phyloP scores from a whole-genome alignment of 2,113 vertebrate genomes.

The Dissostichus mawsoni region DNA sequence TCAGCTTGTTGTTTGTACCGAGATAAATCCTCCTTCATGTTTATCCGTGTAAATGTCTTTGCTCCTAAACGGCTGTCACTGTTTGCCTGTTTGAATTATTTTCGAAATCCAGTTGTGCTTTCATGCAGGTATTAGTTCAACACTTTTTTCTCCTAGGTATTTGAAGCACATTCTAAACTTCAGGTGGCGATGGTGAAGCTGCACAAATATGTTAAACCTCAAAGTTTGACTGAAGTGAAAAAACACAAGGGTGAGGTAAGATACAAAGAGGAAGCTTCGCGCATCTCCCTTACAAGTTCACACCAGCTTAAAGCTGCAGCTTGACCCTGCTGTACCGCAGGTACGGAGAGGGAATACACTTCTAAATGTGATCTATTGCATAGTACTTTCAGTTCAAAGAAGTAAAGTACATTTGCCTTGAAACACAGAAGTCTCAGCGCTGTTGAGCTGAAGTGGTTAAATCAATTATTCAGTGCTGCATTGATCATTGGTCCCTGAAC shows the following conservation, averaged over 20 bases:
- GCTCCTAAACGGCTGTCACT: background rate
- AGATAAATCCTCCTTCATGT: constrained; percentile 9
- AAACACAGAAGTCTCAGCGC: background rate
- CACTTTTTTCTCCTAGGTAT: background rate
- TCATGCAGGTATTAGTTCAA: background rate
- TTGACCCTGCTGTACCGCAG: constrained; percentile 2
- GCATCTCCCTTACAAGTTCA: background rate
- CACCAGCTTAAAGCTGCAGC: background rate
- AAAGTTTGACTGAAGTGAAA: constrained; percentile 1
- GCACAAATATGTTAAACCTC: constrained; percentile 20
- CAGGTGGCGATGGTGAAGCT: background rate
- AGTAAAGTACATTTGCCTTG: background rate
- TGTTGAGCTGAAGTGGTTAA: background rate
- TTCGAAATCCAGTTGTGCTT: background rate
- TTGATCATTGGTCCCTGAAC: background rate
- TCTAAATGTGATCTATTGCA: background rate
- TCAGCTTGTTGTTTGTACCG: background rate
- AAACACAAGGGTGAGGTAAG: background rate
- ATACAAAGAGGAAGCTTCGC: background rate
- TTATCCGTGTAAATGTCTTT: background rate
- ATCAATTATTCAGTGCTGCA: background rate
- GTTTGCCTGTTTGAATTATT: background rate
- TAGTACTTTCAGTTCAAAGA: background rate
- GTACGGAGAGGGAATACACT: background rate
- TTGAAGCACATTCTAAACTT: constrained; percentile 7